Conservation (phyloP, 2,797 vertebrate genomes). For the Euthynnus affinis region DNA sequence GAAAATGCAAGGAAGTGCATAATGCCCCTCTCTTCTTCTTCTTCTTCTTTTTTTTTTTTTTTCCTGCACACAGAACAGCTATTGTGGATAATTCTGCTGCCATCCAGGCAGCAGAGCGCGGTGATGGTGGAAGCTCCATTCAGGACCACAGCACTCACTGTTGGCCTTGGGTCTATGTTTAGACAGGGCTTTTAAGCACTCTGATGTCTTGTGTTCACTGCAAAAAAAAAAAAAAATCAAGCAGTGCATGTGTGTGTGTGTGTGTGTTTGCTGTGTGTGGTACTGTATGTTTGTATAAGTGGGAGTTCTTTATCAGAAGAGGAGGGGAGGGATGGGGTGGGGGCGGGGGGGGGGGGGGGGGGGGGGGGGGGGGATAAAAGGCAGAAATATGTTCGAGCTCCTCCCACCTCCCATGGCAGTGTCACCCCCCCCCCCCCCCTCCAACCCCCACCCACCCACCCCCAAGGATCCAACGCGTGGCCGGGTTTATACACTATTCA, state of each 20-base stretch:
- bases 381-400: constrained; percentile 72
- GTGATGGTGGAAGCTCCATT: constrained; percentile 46
- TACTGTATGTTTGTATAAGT: constrained; percentile 63
- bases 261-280: constrained; percentile 31
- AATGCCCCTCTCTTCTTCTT: too few relatives aligned
- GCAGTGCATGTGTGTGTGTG: constrained; percentile 16
- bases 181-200: constrained; percentile 77
- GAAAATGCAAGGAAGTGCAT: constrained; percentile 25
- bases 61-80: constrained; percentile 38
- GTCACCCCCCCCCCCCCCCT: constrained; percentile 25
- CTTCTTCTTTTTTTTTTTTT: too few relatives aligned
- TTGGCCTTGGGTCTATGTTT: constrained; percentile 75
- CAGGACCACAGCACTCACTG: constrained; percentile 66
- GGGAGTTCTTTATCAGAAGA: constrained; percentile 69
- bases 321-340: background rate
- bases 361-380: constrained; percentile 65
- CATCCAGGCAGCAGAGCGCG: constrained; percentile 36
- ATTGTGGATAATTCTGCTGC: constrained; percentile 39
- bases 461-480: constrained; percentile 65
- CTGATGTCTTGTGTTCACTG: constrained; percentile 51
- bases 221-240: constrained; percentile 39
- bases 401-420: constrained; percentile 55
- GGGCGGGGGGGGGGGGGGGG: constrained; percentile 16
- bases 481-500: constrained; percentile 83
- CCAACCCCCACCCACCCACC: constrained; percentile 12